These are phyloP conservation scores for Papilio demoleus DNA, from an alignment of 2,888 invertebrate species.

Conservation along the genomic window DNA sequence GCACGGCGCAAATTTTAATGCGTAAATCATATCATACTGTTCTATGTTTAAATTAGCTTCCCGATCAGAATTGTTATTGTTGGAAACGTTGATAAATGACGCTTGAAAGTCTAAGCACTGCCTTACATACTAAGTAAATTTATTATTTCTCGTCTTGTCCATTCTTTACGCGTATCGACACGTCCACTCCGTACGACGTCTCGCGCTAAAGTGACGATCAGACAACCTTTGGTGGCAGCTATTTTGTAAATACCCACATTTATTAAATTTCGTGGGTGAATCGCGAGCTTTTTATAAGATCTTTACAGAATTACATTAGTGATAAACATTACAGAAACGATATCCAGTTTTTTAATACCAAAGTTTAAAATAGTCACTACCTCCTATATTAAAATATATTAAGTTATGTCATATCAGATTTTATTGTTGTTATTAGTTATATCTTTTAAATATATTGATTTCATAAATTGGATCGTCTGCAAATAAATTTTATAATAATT, in stretches of 20 bases:
- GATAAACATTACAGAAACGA: conserved; percentile 53
- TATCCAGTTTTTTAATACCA: conserved; percentile 60
- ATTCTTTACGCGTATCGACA: conserved; percentile 50
- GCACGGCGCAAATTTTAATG: conserved; percentile 68
- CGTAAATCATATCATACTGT: conserved; percentile 74
- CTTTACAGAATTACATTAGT: conserved; percentile 64
- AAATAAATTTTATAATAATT: conserved; percentile 38
- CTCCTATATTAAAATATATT: conserved; percentile 38
- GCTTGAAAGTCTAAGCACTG: conserved; percentile 77
- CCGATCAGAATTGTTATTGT: conserved; percentile 43
- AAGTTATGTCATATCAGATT: conserved; percentile 39
- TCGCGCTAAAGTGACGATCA: conserved; percentile 60
- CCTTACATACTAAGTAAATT: conserved; percentile 77
- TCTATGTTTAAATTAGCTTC: conserved; percentile 46
- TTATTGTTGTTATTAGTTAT: conserved; percentile 64
- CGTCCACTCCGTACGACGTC: conserved; percentile 62
- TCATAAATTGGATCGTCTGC: conserved; percentile 67
- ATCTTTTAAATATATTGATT: conserved; percentile 48
- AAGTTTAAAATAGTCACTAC: conserved; percentile 46
- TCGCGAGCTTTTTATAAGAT: conserved; percentile 77
- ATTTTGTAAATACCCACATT: conserved; percentile 54
- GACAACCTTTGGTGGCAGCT: conserved; percentile 55
- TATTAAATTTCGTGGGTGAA: conserved; percentile 55
- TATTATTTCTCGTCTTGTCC: conserved; percentile 57
- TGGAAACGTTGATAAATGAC: conserved; percentile 54